Base-by-base conservation (phyloP, 1,140 invertebrate species). In the Procambarus virginalis region DNA sequence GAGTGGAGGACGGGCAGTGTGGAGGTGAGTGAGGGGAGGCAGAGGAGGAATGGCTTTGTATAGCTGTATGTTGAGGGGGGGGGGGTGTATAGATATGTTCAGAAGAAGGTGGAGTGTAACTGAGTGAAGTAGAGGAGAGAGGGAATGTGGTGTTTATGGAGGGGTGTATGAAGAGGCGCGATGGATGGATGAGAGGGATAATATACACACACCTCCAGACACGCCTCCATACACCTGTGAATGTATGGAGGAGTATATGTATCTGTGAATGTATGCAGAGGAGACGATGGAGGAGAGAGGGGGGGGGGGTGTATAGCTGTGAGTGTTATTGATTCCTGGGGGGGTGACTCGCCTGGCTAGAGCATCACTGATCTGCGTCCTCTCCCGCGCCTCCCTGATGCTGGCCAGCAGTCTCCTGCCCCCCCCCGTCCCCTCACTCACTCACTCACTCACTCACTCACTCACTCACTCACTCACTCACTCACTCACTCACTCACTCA, bases 291-390 rank as follows among this genome's bases (percentile, higher is more conserved):
- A 17, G 64, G 64, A 20, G 17, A 17, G 14, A 4, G 64, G 14
- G 17, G 4, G 14, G 17, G 64, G 2, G 64, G 2, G 64, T 64
- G 20, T n/a, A 68, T 17, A 17, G 14, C 14, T 55, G 51, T 68
- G 64, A 68, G 64, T 68, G 64, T 68, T 68, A 68, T 68, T 68
- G 64, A 68, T 68, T 68, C 64, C 64, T 68, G 51, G 51, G 51
- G 51, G 51, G 64, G 64, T 68, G 64, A 68, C 64, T 68, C 64
- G 64, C 64, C 20, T 68, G 64, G 64, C 64, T 17, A 68, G 64
- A 17, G 64, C 64, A 68, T 68, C 64, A 68, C 64, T 68, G 64
- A 68, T 68, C 64, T 17, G 64, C 64, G 14, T 68, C 64, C 64
- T 68, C 64, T n/a, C 20, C 12, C 64, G 14, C 64, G 2, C 20